These are phyloP conservation scores for Misgurnus anguillicaudatus DNA, from an alignment of 2,113 vertebrate species.

Conservation along the genomic window DNA sequence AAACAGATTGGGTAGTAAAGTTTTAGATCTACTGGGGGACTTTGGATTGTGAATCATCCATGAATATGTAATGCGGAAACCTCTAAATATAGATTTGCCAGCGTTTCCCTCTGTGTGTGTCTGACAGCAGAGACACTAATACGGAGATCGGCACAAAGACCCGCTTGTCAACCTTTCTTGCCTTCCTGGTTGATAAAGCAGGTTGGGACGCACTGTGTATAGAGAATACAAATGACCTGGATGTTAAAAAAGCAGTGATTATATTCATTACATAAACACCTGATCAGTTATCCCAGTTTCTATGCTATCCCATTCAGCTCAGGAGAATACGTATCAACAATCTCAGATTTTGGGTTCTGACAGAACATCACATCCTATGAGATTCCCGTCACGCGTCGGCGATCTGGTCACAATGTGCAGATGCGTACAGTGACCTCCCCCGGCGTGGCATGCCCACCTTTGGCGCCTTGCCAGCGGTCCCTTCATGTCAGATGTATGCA, in stretches of 20 bases:
- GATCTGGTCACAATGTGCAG: background rate
- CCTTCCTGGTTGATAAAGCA: conserved; percentile 2
- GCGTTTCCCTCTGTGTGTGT: conserved; percentile 45
- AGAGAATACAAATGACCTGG: background rate
- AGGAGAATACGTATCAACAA: too few relatives aligned
- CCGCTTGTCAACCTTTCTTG: conserved; percentile 30
- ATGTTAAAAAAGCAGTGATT: background rate
- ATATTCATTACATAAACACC: background rate
- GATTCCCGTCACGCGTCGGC: background rate
- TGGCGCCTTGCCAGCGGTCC: conserved; percentile 52
- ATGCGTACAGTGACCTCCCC: background rate
- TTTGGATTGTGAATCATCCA: conserved; percentile 55
- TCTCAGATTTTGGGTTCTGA: background rate
- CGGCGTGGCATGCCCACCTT: background rate
- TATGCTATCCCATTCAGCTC: too few relatives aligned
- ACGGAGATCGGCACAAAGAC: conserved; percentile 40
- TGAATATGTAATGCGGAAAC: conserved; percentile 55
- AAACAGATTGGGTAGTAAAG: conserved; percentile 34
- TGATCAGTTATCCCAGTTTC: background rate
- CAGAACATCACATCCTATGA: background rate
- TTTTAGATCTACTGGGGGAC: conserved; percentile 43
- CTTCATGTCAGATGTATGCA: conserved; percentile 38
- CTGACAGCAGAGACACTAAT: conserved; percentile 49
- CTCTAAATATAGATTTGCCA: conserved; percentile 56
- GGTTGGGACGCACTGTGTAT: background rate